A percentile compares a stretch with the other conserved stretches of the same genome.
phyloP scores from a whole-genome alignment of 2,797 vertebrate genomes.

The Thalassophryne amazonica region DNA sequence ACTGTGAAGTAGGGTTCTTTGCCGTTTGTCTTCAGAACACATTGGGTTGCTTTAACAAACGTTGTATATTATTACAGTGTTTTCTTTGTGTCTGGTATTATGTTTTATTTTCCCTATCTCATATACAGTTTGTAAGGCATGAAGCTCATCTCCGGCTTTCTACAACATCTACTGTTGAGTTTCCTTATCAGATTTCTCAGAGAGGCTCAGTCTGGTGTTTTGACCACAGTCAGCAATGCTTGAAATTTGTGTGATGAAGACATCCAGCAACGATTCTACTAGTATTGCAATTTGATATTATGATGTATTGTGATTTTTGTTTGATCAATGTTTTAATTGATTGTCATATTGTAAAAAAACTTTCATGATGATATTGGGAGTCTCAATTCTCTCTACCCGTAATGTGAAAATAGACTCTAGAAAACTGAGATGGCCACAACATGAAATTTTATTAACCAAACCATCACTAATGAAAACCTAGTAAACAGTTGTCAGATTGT shows the following conservation, averaged over 20 bases:
- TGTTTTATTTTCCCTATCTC: constrained; percentile 6
- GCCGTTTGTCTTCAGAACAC: constrained; percentile 9
- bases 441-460: no score
- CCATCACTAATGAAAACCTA: no score
- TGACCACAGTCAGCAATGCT: constrained; percentile 41
- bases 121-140: neutral
- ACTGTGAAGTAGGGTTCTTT: constrained; percentile 7
- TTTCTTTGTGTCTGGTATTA: constrained; percentile 6
- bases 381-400: no score
- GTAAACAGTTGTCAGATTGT: no score
- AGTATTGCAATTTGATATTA: no score
- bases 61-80: neutral
- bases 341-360: no score
- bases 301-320: no score
- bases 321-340: no score
- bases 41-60: constrained; percentile 3
- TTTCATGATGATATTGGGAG: no score
- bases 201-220: constrained; percentile 34
- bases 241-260: constrained; percentile 29
- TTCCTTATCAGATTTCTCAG: constrained; percentile 45
- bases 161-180: constrained; percentile 24
- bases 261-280: no score
- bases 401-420: no score
- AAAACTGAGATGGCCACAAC: no score
- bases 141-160: constrained; percentile 37